phyloP scores from a whole-genome alignment of 2,888 invertebrate genomes.

The Agyllia agylla region DNA sequence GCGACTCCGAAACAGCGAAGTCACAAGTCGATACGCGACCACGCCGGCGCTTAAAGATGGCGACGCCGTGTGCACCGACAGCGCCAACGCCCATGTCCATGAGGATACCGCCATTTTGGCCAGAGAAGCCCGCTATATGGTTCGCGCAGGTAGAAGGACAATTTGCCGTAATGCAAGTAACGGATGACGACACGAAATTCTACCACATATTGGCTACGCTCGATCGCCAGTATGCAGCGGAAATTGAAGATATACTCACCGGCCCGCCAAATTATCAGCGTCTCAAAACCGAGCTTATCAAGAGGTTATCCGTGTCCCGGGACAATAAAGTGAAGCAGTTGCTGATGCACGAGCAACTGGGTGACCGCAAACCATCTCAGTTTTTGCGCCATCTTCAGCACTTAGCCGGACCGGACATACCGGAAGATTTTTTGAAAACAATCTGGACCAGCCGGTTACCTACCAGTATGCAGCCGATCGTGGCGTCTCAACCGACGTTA shows the following conservation, averaged over 20 bases:
- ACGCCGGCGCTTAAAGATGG: neutral
- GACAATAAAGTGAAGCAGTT: neutral
- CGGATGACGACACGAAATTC: neutral
- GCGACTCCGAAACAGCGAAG: neutral
- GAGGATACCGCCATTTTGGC: neutral
- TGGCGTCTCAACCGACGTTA: neutral
- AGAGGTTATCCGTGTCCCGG: neutral
- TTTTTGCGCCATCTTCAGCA: neutral
- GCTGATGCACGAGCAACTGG: neutral
- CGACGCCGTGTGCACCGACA: neutral
- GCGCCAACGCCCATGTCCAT: neutral
- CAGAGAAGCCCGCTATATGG: neutral
- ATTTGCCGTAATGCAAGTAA: neutral
- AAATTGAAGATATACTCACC: neutral
- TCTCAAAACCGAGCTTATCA: neutral
- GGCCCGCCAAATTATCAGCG: neutral
- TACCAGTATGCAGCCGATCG: neutral
- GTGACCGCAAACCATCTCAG: neutral
- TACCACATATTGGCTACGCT: neutral
- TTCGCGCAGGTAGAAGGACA: neutral
- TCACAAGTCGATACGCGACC: neutral
- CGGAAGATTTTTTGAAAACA: neutral
- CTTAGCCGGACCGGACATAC: neutral
- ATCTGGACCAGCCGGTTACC: neutral
- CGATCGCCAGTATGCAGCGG: neutral